phyloP scores from a whole-genome alignment of 2,113 vertebrate genomes.

The Pelusios castaneus region DNA sequence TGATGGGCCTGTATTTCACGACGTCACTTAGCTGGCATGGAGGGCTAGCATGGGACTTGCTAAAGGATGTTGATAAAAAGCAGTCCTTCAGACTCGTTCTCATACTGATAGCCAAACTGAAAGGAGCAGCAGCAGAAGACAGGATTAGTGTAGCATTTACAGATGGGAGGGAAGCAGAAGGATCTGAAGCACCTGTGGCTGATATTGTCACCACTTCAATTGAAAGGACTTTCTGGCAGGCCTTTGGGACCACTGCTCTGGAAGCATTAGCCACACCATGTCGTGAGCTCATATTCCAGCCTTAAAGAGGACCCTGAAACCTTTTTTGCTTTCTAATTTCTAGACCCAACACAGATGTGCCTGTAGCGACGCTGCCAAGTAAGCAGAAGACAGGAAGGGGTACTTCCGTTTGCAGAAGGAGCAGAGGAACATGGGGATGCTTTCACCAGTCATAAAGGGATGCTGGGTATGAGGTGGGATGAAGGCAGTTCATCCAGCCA shows the following conservation, averaged over 20 bases:
- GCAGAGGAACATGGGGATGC: fast-evolving
- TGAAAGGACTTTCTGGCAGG: not conserved
- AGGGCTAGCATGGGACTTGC: not conserved
- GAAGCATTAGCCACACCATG: fast-evolving
- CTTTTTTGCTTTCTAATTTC: not conserved
- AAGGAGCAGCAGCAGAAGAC: not conserved
- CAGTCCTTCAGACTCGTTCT: not conserved
- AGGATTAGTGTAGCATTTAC: not conserved
- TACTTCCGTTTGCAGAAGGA: not conserved
- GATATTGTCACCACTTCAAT: not conserved
- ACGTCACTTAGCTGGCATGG: not conserved
- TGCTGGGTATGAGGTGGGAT: not conserved
- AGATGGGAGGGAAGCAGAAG: not conserved
- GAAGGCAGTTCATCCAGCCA: not conserved
- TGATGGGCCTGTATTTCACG: not conserved
- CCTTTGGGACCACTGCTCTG: not conserved
- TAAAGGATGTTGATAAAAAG: not conserved
- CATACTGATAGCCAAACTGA: not conserved
- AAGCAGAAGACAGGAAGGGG: not conserved
- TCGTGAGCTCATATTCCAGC: not conserved
- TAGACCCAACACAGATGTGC: not conserved
- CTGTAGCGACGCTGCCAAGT: not conserved
- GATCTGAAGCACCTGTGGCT: not conserved
- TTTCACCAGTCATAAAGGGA: not conserved
- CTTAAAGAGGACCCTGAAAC: not conserved